Conservation (phyloP, 2,797 vertebrate genomes). For the Smutsia gigantea region DNA sequence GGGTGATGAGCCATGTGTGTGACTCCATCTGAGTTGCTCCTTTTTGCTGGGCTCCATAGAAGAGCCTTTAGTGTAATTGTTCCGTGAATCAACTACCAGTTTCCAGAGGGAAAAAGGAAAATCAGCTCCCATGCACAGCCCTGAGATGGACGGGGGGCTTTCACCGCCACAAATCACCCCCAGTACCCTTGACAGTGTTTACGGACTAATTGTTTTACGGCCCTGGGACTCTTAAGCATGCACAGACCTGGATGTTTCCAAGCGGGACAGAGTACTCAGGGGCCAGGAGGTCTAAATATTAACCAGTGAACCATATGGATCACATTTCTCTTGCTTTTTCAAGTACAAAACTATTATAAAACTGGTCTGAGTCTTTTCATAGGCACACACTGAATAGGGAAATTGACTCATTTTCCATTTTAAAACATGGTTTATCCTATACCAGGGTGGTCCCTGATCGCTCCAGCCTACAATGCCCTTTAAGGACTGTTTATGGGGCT, state of each 20-base stretch:
- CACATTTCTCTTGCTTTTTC: not conserved
- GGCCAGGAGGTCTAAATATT: not conserved
- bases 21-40: rapidly evolving
- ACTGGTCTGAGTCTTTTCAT: not conserved
- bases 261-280: not conserved
- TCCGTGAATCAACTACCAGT: not conserved
- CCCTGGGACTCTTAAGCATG: not conserved
- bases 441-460: constrained; percentile 41
- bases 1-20: rapidly evolving
- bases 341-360: not conserved
- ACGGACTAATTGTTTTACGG: rapidly evolving
- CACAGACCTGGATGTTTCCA: not conserved
- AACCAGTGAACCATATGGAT: not conserved
- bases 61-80: not conserved
- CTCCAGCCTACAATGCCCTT: not conserved
- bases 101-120: not conserved
- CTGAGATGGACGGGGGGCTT: rapidly evolving
- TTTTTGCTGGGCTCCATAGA: not conserved
- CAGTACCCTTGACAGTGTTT: rapidly evolving
- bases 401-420: not conserved
- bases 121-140: not conserved
- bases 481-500: constrained; percentile 52
- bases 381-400: not conserved
- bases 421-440: not conserved
- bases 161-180: rapidly evolving